Percentiles rank a stretch among this genome's conserved stretches.
These are phyloP conservation scores for Anodontia alba DNA, from an alignment of 2,888 invertebrate species.

Conservation along the genomic window DNA sequence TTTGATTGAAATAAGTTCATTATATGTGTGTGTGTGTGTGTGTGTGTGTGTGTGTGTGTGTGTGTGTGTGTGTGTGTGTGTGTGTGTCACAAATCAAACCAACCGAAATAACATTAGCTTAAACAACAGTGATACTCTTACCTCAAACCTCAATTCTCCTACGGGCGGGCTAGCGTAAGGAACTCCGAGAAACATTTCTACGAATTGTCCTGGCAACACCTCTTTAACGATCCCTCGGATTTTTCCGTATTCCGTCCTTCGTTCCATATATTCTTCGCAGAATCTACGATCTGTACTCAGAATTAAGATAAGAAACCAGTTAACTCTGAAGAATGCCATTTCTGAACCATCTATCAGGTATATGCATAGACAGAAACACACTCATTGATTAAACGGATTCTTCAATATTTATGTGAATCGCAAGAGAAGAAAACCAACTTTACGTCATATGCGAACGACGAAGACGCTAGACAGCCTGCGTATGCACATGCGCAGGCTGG, in stretches of 20 bases:
- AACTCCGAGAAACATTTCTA: constrained; percentile 29
- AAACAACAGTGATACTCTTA: constrained; percentile 4
- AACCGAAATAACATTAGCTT: no score
- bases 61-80: no score
- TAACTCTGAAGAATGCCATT: background rate
- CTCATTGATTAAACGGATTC: no score
- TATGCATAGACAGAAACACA: background rate
- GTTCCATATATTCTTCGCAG: constrained; percentile 5
- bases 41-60: no score
- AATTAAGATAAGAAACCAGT: background rate
- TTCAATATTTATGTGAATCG: no score
- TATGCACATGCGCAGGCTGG: no score
- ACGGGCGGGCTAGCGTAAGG: constrained; percentile 31
- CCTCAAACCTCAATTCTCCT: constrained; percentile 30
- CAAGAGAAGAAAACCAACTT: no score
- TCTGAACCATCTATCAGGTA: background rate
- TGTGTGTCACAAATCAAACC: no score
- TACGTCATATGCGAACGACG: no score
- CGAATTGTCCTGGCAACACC: background rate
- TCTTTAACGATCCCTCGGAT: constrained; percentile 17
- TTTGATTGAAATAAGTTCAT: no score
- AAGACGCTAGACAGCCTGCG: no score
- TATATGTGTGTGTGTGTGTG: no score
- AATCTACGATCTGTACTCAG: background rate
- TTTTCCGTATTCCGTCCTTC: constrained; percentile 24